Percentiles rank a stretch among this genome's conserved stretches.
Conservation (phyloP, 1,140 invertebrate genomes). For the Melipona quadrifasciata region DNA sequence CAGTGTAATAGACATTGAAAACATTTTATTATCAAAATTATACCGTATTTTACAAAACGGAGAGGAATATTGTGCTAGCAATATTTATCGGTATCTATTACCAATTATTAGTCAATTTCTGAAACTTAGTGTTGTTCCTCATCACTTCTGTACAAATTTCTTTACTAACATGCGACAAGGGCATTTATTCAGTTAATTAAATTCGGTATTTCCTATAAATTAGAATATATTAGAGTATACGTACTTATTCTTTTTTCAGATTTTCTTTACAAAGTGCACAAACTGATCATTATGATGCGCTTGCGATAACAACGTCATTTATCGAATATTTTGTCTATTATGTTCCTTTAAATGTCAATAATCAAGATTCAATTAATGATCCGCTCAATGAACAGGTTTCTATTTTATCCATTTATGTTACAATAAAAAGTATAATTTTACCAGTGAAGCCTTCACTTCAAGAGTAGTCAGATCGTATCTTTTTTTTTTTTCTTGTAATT, state of each 20-base stretch:
- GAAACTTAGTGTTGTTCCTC: conserved; percentile 81
- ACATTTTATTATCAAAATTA: conserved; percentile 87
- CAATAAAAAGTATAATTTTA: too few species aligned
- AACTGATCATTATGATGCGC: conserved; percentile 84
- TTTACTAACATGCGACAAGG: conserved; percentile 86
- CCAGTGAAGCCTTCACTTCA: too few species aligned
- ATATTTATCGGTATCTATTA: conserved; percentile 88
- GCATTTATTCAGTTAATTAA: conserved; percentile 76
- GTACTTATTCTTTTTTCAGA: conserved; percentile 74
- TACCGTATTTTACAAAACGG: conserved; percentile 85
- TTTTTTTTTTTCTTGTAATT: too few species aligned
- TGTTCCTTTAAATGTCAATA: conserved; percentile 78
- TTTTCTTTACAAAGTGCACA: conserved; percentile 81
- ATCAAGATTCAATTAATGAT: conserved; percentile 75
- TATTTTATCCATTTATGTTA: conserved; percentile 4
- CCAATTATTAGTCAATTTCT: conserved; percentile 88
- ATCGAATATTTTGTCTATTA: conserved; percentile 88
- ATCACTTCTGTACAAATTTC: conserved; percentile 86
- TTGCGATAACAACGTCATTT: conserved; percentile 84
- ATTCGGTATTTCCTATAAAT: conserved; percentile 1
- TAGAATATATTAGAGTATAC: conserved; percentile 9
- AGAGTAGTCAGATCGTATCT: conserved; percentile 51
- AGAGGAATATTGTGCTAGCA: conserved; percentile 86
- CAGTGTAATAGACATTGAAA: conserved; percentile 85
- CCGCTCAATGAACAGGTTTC: conserved; percentile 76